Evolutionary conservation across 2,113 vertebrate genomes (phyloP).

Genomic region (Desmodus rotundus): DNA sequence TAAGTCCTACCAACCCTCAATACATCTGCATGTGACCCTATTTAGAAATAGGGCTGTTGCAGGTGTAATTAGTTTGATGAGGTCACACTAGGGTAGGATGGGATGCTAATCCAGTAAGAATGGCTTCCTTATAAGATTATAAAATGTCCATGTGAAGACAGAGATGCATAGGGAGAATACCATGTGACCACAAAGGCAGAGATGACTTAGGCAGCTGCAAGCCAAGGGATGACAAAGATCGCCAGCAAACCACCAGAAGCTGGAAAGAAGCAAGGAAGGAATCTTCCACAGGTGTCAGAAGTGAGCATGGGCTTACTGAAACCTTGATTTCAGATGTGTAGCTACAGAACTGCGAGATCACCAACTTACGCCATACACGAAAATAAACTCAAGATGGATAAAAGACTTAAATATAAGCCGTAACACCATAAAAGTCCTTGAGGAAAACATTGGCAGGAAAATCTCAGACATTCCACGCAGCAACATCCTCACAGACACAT

Average conservation of each 20-base stretch:
- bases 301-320: background rate
- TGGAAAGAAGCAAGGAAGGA: background rate
- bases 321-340: background rate
- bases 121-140: background rate
- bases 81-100: background rate
- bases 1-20: background rate
- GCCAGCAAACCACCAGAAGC: background rate
- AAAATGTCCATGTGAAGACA: background rate
- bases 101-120: background rate
- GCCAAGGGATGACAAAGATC: background rate
- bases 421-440: no score
- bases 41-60: background rate
- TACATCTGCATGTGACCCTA: background rate
- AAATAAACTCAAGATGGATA: no score
- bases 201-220: background rate
- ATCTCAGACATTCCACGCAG: no score
- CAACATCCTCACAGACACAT: no score
- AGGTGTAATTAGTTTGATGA: background rate
- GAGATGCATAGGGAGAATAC: background rate
- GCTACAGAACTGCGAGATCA: background rate
- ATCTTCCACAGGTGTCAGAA: background rate
- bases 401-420: no score
- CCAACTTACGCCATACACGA: no score
- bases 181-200: background rate
- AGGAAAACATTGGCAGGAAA: no score